phyloP scores from a whole-genome alignment of 1,140 invertebrate species.

The Ylistrum balloti region DNA sequence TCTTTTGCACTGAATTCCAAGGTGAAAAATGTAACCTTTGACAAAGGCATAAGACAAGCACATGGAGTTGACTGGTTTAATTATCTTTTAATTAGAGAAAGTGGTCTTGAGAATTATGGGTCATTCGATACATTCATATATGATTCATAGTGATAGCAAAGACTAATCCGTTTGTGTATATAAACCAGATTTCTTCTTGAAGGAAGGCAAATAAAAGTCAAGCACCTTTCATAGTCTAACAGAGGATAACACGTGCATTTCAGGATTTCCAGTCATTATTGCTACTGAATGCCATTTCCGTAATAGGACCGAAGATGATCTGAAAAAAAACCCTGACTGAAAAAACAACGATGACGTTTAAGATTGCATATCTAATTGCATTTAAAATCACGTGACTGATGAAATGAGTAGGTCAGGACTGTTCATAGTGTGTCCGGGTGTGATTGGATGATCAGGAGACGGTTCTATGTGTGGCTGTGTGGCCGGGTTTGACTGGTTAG shows the following conservation, averaged over 20 bases:
- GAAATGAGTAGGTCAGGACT: too few relatives aligned
- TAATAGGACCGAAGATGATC: not conserved
- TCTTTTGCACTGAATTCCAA: constrained; percentile 27
- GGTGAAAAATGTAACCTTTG: constrained; percentile 32
- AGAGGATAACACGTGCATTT: not conserved
- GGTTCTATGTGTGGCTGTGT: too few relatives aligned
- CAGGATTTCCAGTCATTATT: not conserved
- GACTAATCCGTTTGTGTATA: constrained; percentile 11
- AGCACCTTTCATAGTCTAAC: not conserved
- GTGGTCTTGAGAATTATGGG: constrained; percentile 3
- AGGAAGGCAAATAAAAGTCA: not conserved
- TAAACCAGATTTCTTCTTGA: not conserved
- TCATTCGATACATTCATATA: not conserved
- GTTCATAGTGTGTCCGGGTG: too few relatives aligned
- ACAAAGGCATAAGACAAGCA: not conserved
- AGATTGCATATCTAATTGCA: too few relatives aligned
- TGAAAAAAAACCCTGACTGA: too few relatives aligned
- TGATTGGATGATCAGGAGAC: too few relatives aligned
- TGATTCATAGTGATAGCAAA: not conserved
- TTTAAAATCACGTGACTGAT: too few relatives aligned
- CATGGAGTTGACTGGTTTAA: not conserved
- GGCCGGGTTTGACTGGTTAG: too few relatives aligned
- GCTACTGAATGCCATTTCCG: not conserved
- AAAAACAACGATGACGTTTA: too few relatives aligned
- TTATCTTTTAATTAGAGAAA: constrained; percentile 40